Percentiles rank a stretch among this genome's conserved stretches.
Evolutionary conservation across 2,797 vertebrate species (phyloP).

Genomic region (Leptatherina wallacei): DNA sequence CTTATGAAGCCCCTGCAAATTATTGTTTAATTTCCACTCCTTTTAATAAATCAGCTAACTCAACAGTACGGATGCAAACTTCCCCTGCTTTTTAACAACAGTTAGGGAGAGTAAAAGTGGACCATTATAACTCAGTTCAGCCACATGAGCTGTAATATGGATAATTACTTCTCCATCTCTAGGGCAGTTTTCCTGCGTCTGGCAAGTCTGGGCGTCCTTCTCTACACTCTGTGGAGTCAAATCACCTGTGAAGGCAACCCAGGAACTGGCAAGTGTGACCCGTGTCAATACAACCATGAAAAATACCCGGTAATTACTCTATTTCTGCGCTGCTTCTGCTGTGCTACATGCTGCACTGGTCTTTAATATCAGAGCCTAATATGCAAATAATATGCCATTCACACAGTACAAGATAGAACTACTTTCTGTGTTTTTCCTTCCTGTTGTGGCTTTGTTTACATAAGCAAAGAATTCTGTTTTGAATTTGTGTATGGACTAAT

Average conservation of each 20-base stretch:
- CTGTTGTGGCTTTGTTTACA: slow-evolving; percentile 2
- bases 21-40: neutral
- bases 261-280: neutral
- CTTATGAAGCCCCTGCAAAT: neutral
- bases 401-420: neutral
- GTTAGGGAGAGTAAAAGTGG: neutral
- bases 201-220: slow-evolving; percentile 84
- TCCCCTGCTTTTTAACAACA: neutral
- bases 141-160: neutral
- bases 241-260: slow-evolving; percentile 83
- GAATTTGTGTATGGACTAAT: slow-evolving; percentile 15
- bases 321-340: neutral
- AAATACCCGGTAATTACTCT: slow-evolving; percentile 78
- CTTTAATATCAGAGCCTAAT: neutral
- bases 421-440: slow-evolving; percentile 9
- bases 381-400: neutral
- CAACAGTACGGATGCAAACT: neutral
- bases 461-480: slow-evolving; percentile 1
- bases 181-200: slow-evolving; percentile 89
- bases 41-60: neutral
- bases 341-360: no score
- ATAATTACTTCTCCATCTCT: neutral
- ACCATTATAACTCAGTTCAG: neutral
- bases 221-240: slow-evolving; percentile 85
- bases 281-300: slow-evolving; percentile 82